These are phyloP conservation scores for Euthynnus affinis DNA, from an alignment of 2,797 vertebrate species.

Conservation along the genomic window DNA sequence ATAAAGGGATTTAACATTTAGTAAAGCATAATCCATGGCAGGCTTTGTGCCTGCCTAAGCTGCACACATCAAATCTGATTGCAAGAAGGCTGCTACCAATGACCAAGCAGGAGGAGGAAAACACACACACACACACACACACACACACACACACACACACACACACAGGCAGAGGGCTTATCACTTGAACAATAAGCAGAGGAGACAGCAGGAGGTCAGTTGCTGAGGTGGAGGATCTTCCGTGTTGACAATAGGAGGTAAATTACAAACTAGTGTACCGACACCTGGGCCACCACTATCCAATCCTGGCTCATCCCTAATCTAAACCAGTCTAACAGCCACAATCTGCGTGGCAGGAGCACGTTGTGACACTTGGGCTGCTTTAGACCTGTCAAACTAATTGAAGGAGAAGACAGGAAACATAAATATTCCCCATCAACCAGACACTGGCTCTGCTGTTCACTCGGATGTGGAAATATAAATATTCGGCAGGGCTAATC, in stretches of 20 bases:
- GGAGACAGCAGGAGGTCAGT: constrained; percentile 74
- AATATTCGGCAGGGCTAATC: constrained; percentile 73
- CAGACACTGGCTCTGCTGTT: constrained; percentile 43
- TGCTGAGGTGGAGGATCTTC: constrained; percentile 70
- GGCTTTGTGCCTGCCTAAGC: constrained; percentile 86
- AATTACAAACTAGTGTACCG: constrained; percentile 71
- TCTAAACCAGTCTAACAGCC: constrained; percentile 61
- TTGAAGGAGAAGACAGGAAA: constrained; percentile 70
- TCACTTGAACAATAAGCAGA: constrained; percentile 75
- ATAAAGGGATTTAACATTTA: constrained; percentile 89
- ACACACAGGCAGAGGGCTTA: constrained; percentile 43
- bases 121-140: not conserved
- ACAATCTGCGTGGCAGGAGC: constrained; percentile 29
- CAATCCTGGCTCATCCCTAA: constrained; percentile 54
- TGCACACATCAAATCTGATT: constrained; percentile 87
- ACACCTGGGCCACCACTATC: constrained; percentile 23
- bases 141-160: not conserved
- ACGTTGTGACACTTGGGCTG: constrained; percentile 51
- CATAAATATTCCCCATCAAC: constrained; percentile 70
- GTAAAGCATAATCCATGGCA: constrained; percentile 85
- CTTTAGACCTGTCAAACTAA: constrained; percentile 70
- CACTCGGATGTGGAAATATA: constrained; percentile 68
- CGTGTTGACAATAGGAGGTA: constrained; percentile 74
- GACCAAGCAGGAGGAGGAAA: constrained; percentile 66
- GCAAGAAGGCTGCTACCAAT: constrained; percentile 80